Evolutionary conservation across 1,140 invertebrate genomes (phyloP), one percentile per base, ranked within the genome.

Genomic region (Sinonovacula constricta): DNA sequence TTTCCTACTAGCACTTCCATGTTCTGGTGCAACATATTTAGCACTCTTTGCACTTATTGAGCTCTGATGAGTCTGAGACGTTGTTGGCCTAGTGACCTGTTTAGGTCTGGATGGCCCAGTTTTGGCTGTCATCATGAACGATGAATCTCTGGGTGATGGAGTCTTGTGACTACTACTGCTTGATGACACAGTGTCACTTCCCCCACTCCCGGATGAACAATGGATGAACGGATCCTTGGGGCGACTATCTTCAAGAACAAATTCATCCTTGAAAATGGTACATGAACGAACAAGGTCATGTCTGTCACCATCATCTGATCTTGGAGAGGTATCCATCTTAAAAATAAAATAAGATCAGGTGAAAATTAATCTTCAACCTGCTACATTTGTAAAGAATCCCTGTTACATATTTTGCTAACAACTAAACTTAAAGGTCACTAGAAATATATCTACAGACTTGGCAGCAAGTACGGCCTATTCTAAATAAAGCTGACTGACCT

Each of bases 181-280:
- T 12, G 75, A 69, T 5, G 75, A 78, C 3, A 78, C 51, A 14
- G 59, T 77, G 33, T 51, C 81, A 84, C 30, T 79, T 56, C 31
- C 7, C 30, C 33, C 81, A 84, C 83, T 83, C 26, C 78, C 78
- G 1, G 87, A 86, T 0, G 83, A 86, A 18, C 75, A 85, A 12
- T 72, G 69, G n/a, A 86, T 72, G n/a, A 82, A 80, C 15, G 79
- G 56, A 57, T 88, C 87, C 70, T 83, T 85, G 18, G 87, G 85
- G 7, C 88, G 81, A 71, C 84, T 88, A 45, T 90, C 89, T 36
- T 88, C 88, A 18, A 90, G 72, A 28, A 89, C 80, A 75, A 90
- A 90, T 53, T 88, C 86, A 28, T 86, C 86, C 51, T 88, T 90
- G 14, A 84, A 81, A 15, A 88, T 79, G 10, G 88, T 82, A 30